Base-by-base conservation (phyloP, 2,888 invertebrate species). In the Onthophagus sagittarius region DNA sequence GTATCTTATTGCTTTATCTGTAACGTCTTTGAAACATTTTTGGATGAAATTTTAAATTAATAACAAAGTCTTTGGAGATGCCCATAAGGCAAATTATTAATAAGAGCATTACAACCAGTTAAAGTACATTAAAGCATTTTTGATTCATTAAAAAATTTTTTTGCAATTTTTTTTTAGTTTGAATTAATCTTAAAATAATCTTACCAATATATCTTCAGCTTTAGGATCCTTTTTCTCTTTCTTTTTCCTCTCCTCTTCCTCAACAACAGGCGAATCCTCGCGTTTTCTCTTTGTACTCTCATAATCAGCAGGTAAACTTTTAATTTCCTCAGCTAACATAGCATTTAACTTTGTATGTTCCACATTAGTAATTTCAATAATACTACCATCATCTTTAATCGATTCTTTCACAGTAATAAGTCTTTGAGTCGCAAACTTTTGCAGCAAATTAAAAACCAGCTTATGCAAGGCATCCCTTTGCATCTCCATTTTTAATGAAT, bases 381-480 rank as follows among this genome's bases (percentile, higher is more conserved):
- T 82, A 78, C 85, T 87, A 63, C 85, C 84, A 53, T 84, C 85
- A 80, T 88, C 88, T 77, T 87, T 86, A 32, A 83, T 79, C 31
- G 82, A 81, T 76, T 88, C 88, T 80, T 87, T 87, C 15, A 88
- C 85, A 69, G 87, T 89, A 75, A 93, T 90, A 71, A 93, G 83
- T 81, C 91, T 90, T 82, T 94, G 94, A n/a, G 91, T 89, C 0
- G 93, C 90, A 83, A 95, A 90, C 83, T 94, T 94, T 79, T 92
- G 91, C 3, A 95, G 84, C 69, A 94, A 87, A 83, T 92, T 93
- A 78, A 91, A 90, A 6, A 95, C 88, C 77, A 90, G 87, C 69
- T 89, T 86, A 77, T 91, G 89, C 2, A 89, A 86, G 5, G 90
- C 87, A 75, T 87, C 86, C 70, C 86, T 85, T 78, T 86, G 86